Conservation (phyloP, 2,113 vertebrate genomes). For the Takifugu bimaculatus region DNA sequence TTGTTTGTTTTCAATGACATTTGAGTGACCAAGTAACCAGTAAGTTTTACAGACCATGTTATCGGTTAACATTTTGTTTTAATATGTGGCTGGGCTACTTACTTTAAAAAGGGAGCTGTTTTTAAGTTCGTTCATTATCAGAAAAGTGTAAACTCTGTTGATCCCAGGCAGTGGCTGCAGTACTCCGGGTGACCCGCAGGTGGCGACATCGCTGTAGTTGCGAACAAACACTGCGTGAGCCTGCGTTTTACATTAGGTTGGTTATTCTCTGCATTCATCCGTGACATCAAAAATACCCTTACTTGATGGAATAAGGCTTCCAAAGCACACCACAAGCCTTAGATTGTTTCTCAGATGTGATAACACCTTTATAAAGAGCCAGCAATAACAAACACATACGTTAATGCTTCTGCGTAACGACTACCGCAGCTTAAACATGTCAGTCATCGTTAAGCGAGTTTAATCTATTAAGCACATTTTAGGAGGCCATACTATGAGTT, state of each 20-base stretch:
- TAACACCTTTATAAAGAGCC: conserved; percentile 20
- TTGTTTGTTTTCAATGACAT: conserved; percentile 35
- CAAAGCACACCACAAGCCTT: conserved; percentile 50
- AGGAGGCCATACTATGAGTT: conserved; percentile 9
- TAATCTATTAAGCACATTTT: conserved; percentile 29
- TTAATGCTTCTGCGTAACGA: conserved; percentile 1
- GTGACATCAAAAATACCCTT: conserved; percentile 4
- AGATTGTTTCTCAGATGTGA: conserved; percentile 4
- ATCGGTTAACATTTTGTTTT: conserved; percentile 51
- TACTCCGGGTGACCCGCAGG: conserved; percentile 62
- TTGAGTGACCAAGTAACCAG: conserved; percentile 73
- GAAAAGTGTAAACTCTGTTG: conserved; percentile 15
- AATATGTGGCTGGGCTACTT: conserved; percentile 71
- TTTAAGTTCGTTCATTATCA: conserved; percentile 21
- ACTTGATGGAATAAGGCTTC: conserved; percentile 24
- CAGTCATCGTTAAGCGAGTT: conserved; percentile 1
- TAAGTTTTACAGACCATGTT: conserved; percentile 54
- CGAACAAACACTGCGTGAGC: conserved; percentile 22
- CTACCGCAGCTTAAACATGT: conserved; percentile 13
- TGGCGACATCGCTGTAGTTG: conserved; percentile 49
- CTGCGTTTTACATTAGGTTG: conserved; percentile 50
- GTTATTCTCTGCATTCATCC: conserved; percentile 2
- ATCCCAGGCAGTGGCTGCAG: conserved; percentile 38
- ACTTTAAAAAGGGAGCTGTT: conserved; percentile 50
- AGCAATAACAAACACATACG: conserved; percentile 44